These are phyloP conservation scores for Myiotriccus ornatus DNA, from an alignment of 2,797 vertebrate species.

Conservation along the genomic window DNA sequence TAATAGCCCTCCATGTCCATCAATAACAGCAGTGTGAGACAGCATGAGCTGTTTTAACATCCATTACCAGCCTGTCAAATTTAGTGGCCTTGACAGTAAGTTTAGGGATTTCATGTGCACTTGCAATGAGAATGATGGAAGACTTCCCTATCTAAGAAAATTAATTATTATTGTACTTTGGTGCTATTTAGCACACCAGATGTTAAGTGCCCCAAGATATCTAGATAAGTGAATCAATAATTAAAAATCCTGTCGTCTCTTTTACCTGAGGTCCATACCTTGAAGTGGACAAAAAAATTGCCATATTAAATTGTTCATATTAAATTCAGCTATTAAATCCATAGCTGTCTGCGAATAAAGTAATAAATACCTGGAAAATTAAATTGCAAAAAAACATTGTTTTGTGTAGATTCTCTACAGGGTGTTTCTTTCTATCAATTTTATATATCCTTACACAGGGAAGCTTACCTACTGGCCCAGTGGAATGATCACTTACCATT, in stretches of 20 bases:
- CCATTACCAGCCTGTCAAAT: neutral
- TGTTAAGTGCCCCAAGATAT: neutral
- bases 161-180: neutral
- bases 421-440: neutral
- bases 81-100: neutral
- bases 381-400: fast-evolving
- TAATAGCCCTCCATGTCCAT: neutral
- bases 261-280: neutral
- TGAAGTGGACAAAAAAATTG: neutral
- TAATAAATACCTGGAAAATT: neutral
- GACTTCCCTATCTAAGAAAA: neutral
- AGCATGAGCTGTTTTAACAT: neutral
- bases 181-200: neutral
- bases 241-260: neutral
- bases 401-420: neutral
- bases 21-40: neutral
- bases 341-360: neutral
- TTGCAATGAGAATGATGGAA: neutral
- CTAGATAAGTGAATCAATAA: neutral
- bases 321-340: neutral
- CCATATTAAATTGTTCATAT: neutral
- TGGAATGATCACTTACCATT: neutral
- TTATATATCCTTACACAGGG: neutral
- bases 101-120: neutral
- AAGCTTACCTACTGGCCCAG: neutral